Percentiles rank a stretch among this genome's conserved stretches.
phyloP scores from a whole-genome alignment of 2,113 vertebrate genomes.

The Reinhardtius hippoglossoides region DNA sequence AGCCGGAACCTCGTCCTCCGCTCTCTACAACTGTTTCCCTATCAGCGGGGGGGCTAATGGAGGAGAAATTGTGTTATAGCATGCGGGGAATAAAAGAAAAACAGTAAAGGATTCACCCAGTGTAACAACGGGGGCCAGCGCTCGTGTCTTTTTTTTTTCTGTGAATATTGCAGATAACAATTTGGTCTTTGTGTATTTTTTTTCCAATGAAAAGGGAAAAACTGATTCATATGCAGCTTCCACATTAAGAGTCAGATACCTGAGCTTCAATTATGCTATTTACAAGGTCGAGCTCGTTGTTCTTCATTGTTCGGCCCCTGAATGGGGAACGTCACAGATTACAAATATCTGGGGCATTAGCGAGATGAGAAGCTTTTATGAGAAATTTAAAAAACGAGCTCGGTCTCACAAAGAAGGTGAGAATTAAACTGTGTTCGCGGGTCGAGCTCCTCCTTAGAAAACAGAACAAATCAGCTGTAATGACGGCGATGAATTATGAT shows the following conservation, averaged over 20 bases:
- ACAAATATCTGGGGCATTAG: background rate
- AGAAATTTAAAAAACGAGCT: too few relatives aligned
- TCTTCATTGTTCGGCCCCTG: background rate
- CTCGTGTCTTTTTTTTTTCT: background rate
- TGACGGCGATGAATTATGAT: background rate
- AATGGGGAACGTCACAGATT: background rate
- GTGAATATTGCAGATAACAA: background rate
- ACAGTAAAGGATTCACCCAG: background rate
- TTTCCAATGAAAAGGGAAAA: too few relatives aligned
- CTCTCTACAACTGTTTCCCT: background rate
- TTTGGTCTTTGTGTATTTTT: background rate
- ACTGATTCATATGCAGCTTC: background rate
- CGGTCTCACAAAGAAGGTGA: background rate
- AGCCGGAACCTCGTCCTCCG: background rate
- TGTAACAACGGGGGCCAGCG: background rate
- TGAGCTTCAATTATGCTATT: background rate
- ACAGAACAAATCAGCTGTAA: too few relatives aligned
- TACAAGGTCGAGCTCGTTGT: background rate
- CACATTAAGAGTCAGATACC: too few relatives aligned
- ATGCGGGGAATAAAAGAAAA: slow-evolving; percentile 5
- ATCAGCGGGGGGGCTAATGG: slow-evolving; percentile 43
- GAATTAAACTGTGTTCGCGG: background rate
- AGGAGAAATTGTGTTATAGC: background rate
- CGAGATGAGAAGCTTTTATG: background rate
- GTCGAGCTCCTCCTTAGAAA: too few relatives aligned